These are phyloP conservation scores for Aphyosemion australe DNA, from an alignment of 2,113 vertebrate species.

Conservation along the genomic window DNA sequence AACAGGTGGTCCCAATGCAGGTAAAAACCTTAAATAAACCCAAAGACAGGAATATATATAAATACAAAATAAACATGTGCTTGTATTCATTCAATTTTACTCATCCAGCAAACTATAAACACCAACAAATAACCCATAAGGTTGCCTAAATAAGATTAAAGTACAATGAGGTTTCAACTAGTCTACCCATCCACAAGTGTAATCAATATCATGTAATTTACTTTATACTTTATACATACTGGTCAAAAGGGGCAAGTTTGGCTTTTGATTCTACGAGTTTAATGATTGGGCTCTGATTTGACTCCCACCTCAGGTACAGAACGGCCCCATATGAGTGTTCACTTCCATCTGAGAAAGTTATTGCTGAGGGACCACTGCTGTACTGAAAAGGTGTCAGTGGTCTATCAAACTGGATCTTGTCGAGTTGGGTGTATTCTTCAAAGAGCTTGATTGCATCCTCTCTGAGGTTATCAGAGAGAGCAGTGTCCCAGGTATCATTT, in stretches of 20 bases:
- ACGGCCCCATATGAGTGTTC: slow-evolving; percentile 11
- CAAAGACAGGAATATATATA: too few relatives aligned
- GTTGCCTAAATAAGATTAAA: too few relatives aligned
- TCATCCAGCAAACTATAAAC: too few relatives aligned
- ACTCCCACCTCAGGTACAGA: background rate
- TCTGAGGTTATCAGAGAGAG: slow-evolving; percentile 13
- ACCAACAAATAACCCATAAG: too few relatives aligned
- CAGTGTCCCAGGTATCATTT: slow-evolving; percentile 22
- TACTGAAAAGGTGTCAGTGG: background rate
- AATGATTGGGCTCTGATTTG: background rate
- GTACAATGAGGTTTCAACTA: too few relatives aligned
- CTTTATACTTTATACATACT: too few relatives aligned
- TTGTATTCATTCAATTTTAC: too few relatives aligned
- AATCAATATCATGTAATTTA: too few relatives aligned
- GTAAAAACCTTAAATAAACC: too few relatives aligned
- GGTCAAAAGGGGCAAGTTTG: background rate
- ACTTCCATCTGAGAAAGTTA: slow-evolving; percentile 28
- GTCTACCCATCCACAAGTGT: too few relatives aligned
- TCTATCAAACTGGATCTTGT: background rate
- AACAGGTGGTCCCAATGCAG: too few relatives aligned
- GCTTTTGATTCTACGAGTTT: slow-evolving; percentile 26
- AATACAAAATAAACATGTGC: too few relatives aligned
- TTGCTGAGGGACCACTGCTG: accelerated
- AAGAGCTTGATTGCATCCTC: background rate
- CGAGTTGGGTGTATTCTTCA: background rate